phyloP scores from a whole-genome alignment of 2,888 invertebrate genomes.

The Drosophila ustulata region DNA sequence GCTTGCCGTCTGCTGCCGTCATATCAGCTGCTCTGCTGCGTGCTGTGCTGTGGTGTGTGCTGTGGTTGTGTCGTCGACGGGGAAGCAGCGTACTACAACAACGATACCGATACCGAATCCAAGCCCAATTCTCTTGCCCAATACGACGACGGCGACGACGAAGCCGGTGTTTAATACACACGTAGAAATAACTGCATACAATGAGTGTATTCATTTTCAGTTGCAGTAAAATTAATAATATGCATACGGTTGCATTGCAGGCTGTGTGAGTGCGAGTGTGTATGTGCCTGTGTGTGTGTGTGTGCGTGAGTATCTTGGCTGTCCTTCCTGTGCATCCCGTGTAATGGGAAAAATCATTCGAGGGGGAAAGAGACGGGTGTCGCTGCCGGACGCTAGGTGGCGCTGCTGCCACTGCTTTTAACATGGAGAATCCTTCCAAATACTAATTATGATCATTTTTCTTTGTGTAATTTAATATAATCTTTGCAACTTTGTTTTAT shows the following conservation, averaged over 20 bases:
- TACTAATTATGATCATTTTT: neutral
- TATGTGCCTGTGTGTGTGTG: conserved; percentile 12
- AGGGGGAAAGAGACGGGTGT: neutral
- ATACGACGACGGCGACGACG: conserved; percentile 14
- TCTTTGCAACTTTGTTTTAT: neutral
- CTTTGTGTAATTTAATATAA: neutral
- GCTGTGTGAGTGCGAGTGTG: conserved; percentile 3
- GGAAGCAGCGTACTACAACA: conserved; percentile 37
- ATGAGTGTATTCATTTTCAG: conserved; percentile 1
- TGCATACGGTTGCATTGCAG: conserved; percentile 24
- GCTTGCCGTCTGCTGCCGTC: conserved; percentile 40
- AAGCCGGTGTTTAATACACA: conserved; percentile 57
- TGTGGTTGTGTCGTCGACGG: conserved; percentile 29
- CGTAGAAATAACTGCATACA: conserved; percentile 7
- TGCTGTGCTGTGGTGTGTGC: neutral
- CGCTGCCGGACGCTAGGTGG: conserved; percentile 19
- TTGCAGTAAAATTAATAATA: conserved; percentile 4
- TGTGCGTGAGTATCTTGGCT: conserved; percentile 15
- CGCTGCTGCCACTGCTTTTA: neutral
- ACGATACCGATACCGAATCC: conserved; percentile 42
- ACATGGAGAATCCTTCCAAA: conserved; percentile 1
- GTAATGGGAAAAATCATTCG: conserved; percentile 44
- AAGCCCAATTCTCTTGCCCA: conserved; percentile 35
- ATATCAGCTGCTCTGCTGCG: conserved; percentile 65
- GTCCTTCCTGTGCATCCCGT: conserved; percentile 63